Conservation (phyloP, 2,888 invertebrate genomes). For the Lasioglossum malachurum region DNA sequence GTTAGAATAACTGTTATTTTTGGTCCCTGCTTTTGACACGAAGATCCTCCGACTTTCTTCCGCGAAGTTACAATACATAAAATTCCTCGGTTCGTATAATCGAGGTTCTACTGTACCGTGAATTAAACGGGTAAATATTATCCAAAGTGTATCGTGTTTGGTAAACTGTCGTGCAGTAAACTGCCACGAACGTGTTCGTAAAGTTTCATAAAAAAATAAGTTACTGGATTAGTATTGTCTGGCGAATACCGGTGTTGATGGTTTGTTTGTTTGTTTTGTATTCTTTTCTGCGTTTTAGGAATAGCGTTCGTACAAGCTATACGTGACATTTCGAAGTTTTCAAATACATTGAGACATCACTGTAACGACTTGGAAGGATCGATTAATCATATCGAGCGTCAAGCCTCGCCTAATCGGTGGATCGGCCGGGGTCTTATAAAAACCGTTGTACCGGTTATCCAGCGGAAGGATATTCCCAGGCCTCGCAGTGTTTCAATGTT, state of each 20-base stretch:
- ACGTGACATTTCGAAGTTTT: not conserved
- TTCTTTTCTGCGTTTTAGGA: not conserved
- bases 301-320: not conserved
- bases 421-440: slow-evolving; percentile 70
- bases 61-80: not conserved
- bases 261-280: not conserved
- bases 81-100: not conserved
- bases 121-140: not conserved
- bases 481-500: slow-evolving; percentile 65
- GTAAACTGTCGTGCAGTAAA: too few species aligned
- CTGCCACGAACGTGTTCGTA: not conserved
- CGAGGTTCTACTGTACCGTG: not conserved
- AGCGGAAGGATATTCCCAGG: slow-evolving; percentile 63
- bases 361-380: slow-evolving; percentile 24
- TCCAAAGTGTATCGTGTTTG: not conserved
- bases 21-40: too few species aligned
- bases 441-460: slow-evolving; percentile 75
- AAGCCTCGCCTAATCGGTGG: slow-evolving; percentile 50
- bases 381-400: slow-evolving; percentile 77
- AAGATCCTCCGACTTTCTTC: not conserved
- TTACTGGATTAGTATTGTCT: too few species aligned
- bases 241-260: not conserved
- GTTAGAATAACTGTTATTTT: too few species aligned
- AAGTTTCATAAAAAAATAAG: not conserved
- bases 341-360: not conserved